Evolutionary conservation across 2,797 vertebrate species (phyloP).

Genomic region (Anas bernieri): DNA sequence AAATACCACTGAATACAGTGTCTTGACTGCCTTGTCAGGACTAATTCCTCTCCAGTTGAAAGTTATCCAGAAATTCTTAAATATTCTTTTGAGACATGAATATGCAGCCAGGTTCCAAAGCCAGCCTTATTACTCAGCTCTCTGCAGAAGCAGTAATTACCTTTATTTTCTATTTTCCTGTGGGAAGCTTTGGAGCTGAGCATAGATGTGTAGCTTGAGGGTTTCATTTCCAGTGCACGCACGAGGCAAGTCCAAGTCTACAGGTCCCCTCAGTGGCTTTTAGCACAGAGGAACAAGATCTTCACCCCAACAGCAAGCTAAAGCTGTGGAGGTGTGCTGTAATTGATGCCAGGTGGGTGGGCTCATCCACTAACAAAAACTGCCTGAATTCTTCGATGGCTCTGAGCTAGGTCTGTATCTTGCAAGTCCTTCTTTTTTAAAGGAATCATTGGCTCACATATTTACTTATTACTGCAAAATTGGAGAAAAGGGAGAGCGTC

Average conservation of each 20-base stretch:
- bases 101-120: neutral
- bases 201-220: neutral
- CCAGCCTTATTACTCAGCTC: neutral
- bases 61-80: neutral
- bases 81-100: neutral
- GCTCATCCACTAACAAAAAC: neutral
- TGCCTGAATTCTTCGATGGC: neutral
- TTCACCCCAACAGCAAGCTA: neutral
- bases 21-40: neutral
- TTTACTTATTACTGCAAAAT: neutral
- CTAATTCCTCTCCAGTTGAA: neutral
- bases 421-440: neutral
- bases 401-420: neutral
- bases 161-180: neutral
- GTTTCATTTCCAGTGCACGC: neutral
- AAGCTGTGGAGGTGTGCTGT: neutral
- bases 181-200: neutral
- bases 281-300: neutral
- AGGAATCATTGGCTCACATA: neutral
- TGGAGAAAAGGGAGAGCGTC: rapidly evolving
- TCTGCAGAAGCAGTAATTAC: neutral
- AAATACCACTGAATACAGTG: neutral
- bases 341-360: neutral
- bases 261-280: neutral
- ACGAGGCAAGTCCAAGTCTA: neutral